Evolutionary conservation across 2,797 vertebrate species (phyloP), one percentile per base, ranked within the genome.

Genomic region (Otus scops): DNA sequence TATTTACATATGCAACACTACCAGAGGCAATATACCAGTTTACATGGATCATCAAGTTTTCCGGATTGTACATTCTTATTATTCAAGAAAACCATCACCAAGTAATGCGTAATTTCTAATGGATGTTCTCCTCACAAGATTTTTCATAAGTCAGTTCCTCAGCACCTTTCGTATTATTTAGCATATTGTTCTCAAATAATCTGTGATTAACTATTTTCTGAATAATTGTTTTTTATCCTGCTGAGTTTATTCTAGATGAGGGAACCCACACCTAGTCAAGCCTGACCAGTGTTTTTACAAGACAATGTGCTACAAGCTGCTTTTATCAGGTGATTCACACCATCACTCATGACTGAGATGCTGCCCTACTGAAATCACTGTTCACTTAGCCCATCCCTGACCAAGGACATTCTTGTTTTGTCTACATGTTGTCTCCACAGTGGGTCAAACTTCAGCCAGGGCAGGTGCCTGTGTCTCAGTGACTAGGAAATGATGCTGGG

Each of bases 301-400:
- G 23, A 67, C 22, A 17, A 30, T 27, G 14, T 65, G 15, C 28
- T 70, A 54, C 36, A 60, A 45, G 21, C 15, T 51, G 38, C 41
- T 45, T 85, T 64, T 73, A 43, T 57, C 45, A 68, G 28, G 27
- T 79, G 71, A 36, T 63, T 68, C 39, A 50, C 15, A 36, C 11
- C 0, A 1, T 54, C 13, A 8, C 6, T 43, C 2, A 0, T 43
- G 22, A 41, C 22, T 50, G 41, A 80, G 23, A 17, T 39, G 16
- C 12, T 84, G 23, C 19, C 14, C 7, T 59, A n/a, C 22, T 27
- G 43, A 89, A 59, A 13, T 61, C 13, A 43, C 11, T 41, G 10
- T n/a, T 64, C 3, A 0, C 23, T 90, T 47, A 36, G 20, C 28
- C n/a, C 1, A 0, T 27, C 9, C 30, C 39, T 56, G 39, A 18